phyloP scores from a whole-genome alignment of 2,113 vertebrate genomes.

The Eubucco bourcierii region DNA sequence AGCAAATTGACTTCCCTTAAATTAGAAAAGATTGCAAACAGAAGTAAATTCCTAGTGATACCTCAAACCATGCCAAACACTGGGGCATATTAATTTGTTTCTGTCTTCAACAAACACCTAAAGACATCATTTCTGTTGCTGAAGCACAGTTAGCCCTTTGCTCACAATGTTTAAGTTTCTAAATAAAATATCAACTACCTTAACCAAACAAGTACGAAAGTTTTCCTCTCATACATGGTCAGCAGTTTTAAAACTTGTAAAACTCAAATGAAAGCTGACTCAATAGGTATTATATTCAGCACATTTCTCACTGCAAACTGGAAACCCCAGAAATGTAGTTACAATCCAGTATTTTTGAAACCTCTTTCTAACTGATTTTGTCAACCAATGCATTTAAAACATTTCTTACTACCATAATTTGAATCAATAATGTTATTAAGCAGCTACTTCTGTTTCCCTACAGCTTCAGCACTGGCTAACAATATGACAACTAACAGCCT shows the following conservation, averaged over 20 bases:
- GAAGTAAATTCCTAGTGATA: not conserved
- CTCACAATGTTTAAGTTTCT: not conserved
- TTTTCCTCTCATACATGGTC: not conserved
- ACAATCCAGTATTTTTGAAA: not conserved
- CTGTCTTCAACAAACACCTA: not conserved
- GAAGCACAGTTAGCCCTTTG: not conserved
- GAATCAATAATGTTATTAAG: not conserved
- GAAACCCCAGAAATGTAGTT: not conserved
- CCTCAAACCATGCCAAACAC: not conserved
- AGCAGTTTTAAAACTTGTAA: not conserved
- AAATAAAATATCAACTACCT: not conserved
- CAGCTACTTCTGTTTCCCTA: not conserved
- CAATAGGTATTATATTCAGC: not conserved
- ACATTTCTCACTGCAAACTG: not conserved
- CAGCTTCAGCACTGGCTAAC: constrained; percentile 81
- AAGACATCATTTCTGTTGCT: not conserved
- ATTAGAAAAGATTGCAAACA: not conserved
- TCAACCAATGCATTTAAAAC: not conserved
- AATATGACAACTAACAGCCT: constrained; percentile 66
- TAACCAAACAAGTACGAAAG: not conserved
- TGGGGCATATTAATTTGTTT: not conserved
- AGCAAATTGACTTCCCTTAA: not conserved
- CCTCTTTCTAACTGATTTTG: not conserved
- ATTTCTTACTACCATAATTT: not conserved
- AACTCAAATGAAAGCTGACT: not conserved